Evolutionary conservation across 2,113 vertebrate species (phyloP), one percentile per base, ranked within the genome.

Genomic region (Odocoileus hemionus): DNA sequence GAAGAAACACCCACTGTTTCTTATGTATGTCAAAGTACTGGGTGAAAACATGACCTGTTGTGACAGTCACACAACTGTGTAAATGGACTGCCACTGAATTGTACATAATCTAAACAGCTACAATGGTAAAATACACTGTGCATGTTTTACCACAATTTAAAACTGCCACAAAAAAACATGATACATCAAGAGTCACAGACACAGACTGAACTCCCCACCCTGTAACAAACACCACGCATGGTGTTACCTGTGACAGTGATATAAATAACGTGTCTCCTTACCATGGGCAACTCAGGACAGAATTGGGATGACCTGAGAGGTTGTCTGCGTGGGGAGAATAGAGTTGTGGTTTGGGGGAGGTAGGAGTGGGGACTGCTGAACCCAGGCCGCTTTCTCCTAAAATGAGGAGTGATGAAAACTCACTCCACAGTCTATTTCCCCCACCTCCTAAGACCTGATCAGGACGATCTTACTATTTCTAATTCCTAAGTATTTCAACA

Each of bases 401-500:
- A 96, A 47, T 70, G 1, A 45, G 12, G 4, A 85, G 23, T 33
- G 79, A 86, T 33, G 58, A 78, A 96, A 95, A 85, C 28, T 91
- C 47, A 39, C 7, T 50, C 57, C 45, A 79, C 43, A 85, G 45
- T 30, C 86, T 64, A 25, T 45, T 55, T 14, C 80, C 79, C 86
- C 80, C 55, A 43, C 79, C 96, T 90, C 43, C 19, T 54, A 95
- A 85, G 7, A 70, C 97, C 93, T 36, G 43, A 94, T 70, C 17
- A 28, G 98, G 87, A 96, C 6, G 13, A 76, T 80, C 79, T 89
- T 86, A 19, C n/a, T 67, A 58, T 17, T 94, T 58, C 91, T 97
- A 97, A 96, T 83, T 97, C 96, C 74, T 95, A 82, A 97, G 94
- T 76, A 70, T 92, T 78, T 85, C 86, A 94, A 94, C 70, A 98